Percentiles rank a stretch among this genome's conserved stretches.
These are phyloP conservation scores for Tapera naevia DNA, from an alignment of 2,797 vertebrate species.

Conservation along the genomic window DNA sequence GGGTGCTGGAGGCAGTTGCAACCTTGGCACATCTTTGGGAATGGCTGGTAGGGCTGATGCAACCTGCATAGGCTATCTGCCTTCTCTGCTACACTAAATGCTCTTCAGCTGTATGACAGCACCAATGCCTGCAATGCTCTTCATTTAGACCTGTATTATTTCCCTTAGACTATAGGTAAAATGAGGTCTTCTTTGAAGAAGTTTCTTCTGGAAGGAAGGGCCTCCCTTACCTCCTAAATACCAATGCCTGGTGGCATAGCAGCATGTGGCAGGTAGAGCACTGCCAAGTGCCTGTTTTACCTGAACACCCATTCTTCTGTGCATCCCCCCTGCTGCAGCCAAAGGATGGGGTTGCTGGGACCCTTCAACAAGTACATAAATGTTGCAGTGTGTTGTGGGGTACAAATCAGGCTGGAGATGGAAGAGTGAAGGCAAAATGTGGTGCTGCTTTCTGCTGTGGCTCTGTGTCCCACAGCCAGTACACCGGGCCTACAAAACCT, in stretches of 20 bases:
- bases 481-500: background rate
- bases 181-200: background rate
- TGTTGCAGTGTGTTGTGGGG: background rate
- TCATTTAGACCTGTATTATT: background rate
- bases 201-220: background rate
- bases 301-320: accelerated
- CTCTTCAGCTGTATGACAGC: background rate
- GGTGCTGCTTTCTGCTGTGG: background rate
- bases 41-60: background rate
- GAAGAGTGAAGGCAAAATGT: background rate
- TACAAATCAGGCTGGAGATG: background rate
- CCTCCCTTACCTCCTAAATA: background rate
- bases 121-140: background rate
- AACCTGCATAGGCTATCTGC: background rate
- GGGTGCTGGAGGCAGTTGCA: background rate
- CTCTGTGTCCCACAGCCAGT: background rate
- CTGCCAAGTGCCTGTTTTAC: background rate
- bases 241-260: background rate
- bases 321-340: accelerated
- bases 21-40: background rate
- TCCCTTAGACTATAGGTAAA: background rate
- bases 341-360: background rate
- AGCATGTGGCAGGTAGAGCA: background rate
- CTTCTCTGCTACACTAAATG: background rate
- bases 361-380: background rate